Conservation (phyloP, 37 sponge, comb jelly and placozoan genomes). For the Dysidea cf. avara region DNA sequence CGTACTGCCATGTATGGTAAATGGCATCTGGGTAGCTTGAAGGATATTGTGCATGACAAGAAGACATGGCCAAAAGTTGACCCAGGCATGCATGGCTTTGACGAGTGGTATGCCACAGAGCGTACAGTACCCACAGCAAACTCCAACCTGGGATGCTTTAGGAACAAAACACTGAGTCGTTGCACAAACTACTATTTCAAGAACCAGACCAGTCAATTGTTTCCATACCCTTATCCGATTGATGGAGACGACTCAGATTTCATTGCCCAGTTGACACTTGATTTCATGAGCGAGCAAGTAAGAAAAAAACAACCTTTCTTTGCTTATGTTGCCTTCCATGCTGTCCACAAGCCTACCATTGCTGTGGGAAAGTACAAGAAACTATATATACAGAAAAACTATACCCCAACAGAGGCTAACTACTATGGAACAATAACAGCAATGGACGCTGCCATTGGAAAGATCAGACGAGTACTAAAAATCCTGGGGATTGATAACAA, state of each 20-base stretch:
- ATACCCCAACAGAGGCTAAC: slow-evolving; percentile 22
- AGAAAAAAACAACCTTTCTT: slow-evolving; percentile 45
- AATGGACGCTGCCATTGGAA: slow-evolving; percentile 45
- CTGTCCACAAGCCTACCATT: slow-evolving; percentile 57
- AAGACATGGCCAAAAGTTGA: slow-evolving; percentile 47
- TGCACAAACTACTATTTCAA: slow-evolving; percentile 51
- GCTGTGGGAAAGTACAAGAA: slow-evolving; percentile 37
- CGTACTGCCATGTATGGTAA: slow-evolving; percentile 21
- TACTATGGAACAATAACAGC: slow-evolving; percentile 55
- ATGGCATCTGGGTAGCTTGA: slow-evolving; percentile 32
- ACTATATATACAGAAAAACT: slow-evolving; percentile 10
- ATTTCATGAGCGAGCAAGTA: slow-evolving; percentile 6
- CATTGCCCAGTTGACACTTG: slow-evolving; percentile 16
- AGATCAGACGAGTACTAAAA: slow-evolving; percentile 18
- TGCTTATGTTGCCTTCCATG: slow-evolving; percentile 56
- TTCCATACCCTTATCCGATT: slow-evolving; percentile 8
- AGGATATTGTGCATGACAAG: slow-evolving; percentile 22
- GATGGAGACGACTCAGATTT: slow-evolving; percentile 59
- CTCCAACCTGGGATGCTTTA: slow-evolving; percentile 72
- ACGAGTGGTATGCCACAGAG: slow-evolving; percentile 60
- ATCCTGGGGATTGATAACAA: slow-evolving; percentile 7
- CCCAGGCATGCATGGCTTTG: slow-evolving; percentile 63
- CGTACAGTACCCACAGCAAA: slow-evolving; percentile 55
- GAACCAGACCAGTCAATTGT: neutral
- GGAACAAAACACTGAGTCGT: neutral